A percentile compares a stretch with the other conserved stretches of the same genome.
Conservation (phyloP, 2,113 vertebrate genomes). For the Nicator chloris region DNA sequence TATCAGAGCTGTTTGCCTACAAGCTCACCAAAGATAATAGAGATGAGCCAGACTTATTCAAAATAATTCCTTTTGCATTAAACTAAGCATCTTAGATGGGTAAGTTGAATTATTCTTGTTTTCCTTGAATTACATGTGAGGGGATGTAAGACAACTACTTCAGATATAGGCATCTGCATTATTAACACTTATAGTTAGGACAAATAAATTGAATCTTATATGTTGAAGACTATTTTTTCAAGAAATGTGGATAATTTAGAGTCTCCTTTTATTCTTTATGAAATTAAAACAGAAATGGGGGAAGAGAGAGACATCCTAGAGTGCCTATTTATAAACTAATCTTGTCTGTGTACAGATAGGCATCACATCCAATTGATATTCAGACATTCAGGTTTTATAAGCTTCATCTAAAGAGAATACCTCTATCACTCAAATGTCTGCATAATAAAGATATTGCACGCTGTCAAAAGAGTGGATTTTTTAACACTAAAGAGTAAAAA, state of each 20-base stretch:
- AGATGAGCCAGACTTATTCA: not conserved
- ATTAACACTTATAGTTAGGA: not conserved
- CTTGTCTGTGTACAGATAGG: not conserved
- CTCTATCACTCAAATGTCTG: not conserved
- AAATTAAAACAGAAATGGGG: not conserved
- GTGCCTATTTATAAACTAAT: not conserved
- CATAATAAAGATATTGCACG: not conserved
- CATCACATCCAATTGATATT: not conserved
- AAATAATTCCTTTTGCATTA: not conserved
- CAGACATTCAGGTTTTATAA: constrained; percentile 17
- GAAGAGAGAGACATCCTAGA: not conserved
- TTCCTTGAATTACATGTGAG: not conserved
- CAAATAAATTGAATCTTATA: not conserved
- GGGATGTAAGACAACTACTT: not conserved
- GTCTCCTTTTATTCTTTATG: not conserved
- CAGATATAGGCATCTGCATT: not conserved
- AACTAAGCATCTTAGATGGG: not conserved
- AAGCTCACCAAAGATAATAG: not conserved
- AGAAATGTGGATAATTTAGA: not conserved
- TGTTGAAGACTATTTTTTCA: not conserved
- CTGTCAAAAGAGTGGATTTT: not conserved
- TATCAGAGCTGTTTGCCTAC: not conserved
- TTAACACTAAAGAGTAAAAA: not conserved
- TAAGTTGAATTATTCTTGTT: not conserved
- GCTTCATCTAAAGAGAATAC: constrained; percentile 3